Conservation (phyloP, 2,888 invertebrate species). For the Pterostichus madidus region DNA sequence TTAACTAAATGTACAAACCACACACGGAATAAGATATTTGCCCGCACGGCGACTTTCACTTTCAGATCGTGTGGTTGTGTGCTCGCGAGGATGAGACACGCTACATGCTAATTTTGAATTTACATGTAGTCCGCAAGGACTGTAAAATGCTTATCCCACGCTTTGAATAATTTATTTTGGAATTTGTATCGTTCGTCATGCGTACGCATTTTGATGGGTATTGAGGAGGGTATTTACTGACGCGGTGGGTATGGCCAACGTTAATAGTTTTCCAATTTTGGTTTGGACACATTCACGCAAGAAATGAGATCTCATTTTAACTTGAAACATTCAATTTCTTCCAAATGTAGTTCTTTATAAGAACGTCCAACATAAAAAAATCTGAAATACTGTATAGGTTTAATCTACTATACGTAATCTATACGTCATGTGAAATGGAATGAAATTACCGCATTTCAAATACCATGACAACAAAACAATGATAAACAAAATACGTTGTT, state of each 20-base stretch:
- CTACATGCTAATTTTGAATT: constrained; percentile 42
- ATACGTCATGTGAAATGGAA: no score
- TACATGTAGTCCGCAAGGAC: constrained; percentile 14
- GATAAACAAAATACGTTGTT: no score
- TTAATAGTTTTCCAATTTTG: constrained; percentile 1
- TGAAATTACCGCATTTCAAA: no score
- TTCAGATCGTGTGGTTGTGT: constrained; percentile 23
- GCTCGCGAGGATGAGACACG: background rate
- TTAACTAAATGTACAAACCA: constrained; percentile 49
- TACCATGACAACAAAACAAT: no score
- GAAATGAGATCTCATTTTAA: no score
- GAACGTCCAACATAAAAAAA: no score
- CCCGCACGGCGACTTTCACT: constrained; percentile 14
- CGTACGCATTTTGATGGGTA: constrained; percentile 23
- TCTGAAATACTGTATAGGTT: no score
- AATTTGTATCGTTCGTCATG: constrained; percentile 34
- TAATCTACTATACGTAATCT: no score
- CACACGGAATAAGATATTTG: constrained; percentile 47
- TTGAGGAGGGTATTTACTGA: constrained; percentile 10
- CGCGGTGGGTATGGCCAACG: background rate
- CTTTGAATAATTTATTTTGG: constrained; percentile 48
- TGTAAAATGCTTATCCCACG: constrained; percentile 27
- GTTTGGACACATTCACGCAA: no score
- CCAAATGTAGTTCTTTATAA: no score
- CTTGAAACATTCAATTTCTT: no score